Conservation (phyloP, 2,888 invertebrate species). For the Phyllotreta striolata region DNA sequence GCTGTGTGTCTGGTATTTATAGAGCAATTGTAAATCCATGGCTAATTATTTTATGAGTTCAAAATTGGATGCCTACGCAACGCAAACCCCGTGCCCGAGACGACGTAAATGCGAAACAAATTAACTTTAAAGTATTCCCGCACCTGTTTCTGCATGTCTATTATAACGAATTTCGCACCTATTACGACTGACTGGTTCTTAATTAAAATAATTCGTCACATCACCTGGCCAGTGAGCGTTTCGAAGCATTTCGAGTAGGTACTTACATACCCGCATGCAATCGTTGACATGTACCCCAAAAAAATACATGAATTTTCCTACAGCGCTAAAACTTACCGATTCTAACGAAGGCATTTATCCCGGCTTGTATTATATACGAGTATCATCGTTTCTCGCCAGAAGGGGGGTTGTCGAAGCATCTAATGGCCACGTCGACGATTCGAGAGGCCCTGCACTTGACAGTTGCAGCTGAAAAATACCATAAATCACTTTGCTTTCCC, state of each 20-base stretch:
- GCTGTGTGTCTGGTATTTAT: too few species aligned
- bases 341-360: constrained; percentile 22
- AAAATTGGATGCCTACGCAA: constrained; percentile 15
- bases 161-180: constrained; percentile 14
- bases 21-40: neutral
- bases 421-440: constrained; percentile 41
- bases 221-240: constrained; percentile 8
- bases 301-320: too few species aligned
- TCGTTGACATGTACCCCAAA: too few species aligned
- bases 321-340: neutral
- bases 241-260: too few species aligned
- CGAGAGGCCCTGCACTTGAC: constrained; percentile 45
- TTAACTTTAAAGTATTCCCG: constrained; percentile 18
- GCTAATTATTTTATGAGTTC: constrained; percentile 20
- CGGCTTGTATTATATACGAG: constrained; percentile 28
- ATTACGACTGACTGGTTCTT: constrained; percentile 20
- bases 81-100: constrained; percentile 12
- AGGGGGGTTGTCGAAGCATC: constrained; percentile 36
- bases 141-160: constrained; percentile 23
- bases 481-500: constrained; percentile 46
- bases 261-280: too few species aligned
- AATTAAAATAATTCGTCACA: constrained; percentile 23
- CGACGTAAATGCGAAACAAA: constrained; percentile 10
- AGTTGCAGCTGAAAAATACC: constrained; percentile 47
- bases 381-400: constrained; percentile 24